Base-by-base conservation (phyloP, 2,113 vertebrate genomes). In the pig (Sus scrofa) region DNA sequence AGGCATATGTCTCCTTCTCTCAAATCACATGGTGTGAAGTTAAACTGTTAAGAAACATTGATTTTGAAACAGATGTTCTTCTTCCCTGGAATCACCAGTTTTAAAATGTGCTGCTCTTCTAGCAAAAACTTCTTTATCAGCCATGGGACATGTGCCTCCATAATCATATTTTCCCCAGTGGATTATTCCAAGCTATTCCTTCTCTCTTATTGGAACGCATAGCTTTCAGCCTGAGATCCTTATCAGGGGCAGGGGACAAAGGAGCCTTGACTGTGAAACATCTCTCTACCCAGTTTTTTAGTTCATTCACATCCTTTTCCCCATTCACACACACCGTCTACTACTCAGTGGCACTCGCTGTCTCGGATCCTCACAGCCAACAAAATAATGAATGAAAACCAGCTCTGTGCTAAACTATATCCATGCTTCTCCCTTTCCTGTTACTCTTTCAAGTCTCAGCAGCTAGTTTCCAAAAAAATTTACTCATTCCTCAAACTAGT, bases 41-140 rank as follows among this genome's bases (percentile, higher is more conserved):
- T 68, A 93, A 96, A 86, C 93, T 95, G 93, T 92, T 94, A 90
- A 86, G 87, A 97, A 97, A 92, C 89, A 88, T 27, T 73, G 86
- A 96, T 89, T 91, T 89, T 44, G 70, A 90, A 95, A 67, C 93
- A 96, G 82, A 95, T 79, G 63, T 50, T 91, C 87, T 93, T 81
- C 81, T 83, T 95, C n/a, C 83, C 84, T 97, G 70, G 18, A 32
- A 73, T 89, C n/a, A 18, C 27, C 12, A 37, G 32, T 56, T 95
- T 83, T 82, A 71, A 74, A 63, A 70, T 37, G 52, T 74, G n/a
- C 24, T 4, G 1, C 22, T 91, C 24, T 89, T 77, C 37, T 6
- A 77, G n/a, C 54, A 79, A 62, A 95, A 56, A 27, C 34, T 32
- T 67, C 62, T 74, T 65, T 77, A 30, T 73, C 79, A 60, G 44